These are phyloP conservation scores for Neoscelio sp. DNA, from an alignment of 2,888 invertebrate species.

Conservation along the genomic window DNA sequence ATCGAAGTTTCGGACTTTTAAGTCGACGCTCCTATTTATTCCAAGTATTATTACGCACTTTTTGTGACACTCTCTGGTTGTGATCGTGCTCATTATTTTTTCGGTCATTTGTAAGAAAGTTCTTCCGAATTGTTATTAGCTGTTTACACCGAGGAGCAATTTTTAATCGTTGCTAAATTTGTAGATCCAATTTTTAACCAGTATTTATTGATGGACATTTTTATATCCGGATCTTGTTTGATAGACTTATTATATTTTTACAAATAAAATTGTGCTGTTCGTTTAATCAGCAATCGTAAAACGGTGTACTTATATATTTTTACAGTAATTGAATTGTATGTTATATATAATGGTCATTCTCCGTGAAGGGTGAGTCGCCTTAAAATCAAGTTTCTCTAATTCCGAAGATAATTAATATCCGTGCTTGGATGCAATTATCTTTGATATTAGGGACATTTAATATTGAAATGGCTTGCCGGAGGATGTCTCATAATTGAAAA, in stretches of 20 bases:
- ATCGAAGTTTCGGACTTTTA: conserved; percentile 16
- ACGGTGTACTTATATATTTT: neutral
- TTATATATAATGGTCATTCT: too few species aligned
- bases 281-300: conserved; percentile 13
- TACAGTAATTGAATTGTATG: neutral
- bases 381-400: neutral
- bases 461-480: too few species aligned
- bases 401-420: too few species aligned
- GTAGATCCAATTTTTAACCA: conserved; percentile 21
- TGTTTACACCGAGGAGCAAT: conserved; percentile 11
- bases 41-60: conserved; percentile 26
- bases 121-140: conserved; percentile 31
- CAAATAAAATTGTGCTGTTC: conserved; percentile 24
- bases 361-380: too few species aligned
- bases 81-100: conserved; percentile 40
- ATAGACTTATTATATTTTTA: conserved; percentile 44
- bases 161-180: conserved; percentile 40
- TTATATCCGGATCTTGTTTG: conserved; percentile 32
- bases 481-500: too few species aligned
- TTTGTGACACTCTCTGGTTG: conserved; percentile 55
- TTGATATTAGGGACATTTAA: too few species aligned
- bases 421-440: too few species aligned
- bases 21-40: conserved; percentile 33
- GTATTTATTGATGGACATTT: conserved; percentile 23
- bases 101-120: neutral